These are phyloP conservation scores for Nemotelus nigrinus DNA, from an alignment of 2,888 invertebrate genomes.

Conservation along the genomic window DNA sequence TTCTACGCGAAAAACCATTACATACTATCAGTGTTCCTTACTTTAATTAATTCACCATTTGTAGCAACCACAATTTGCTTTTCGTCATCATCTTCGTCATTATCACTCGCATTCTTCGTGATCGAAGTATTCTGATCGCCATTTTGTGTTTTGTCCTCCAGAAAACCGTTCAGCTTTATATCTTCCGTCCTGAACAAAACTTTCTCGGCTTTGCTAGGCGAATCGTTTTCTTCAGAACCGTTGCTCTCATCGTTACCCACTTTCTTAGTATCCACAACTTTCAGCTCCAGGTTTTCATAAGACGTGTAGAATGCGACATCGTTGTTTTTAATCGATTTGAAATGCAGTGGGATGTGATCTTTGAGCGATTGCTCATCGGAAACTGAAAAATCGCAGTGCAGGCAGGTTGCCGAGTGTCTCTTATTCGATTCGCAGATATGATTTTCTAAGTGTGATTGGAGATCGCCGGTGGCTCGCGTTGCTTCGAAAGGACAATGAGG, in stretches of 20 bases:
- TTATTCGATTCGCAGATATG: slow-evolving; percentile 73
- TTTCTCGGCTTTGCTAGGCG: background rate
- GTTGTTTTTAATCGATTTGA: slow-evolving; percentile 64
- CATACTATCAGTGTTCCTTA: slow-evolving; percentile 21
- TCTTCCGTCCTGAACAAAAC: slow-evolving; percentile 6
- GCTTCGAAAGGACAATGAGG: slow-evolving; percentile 84
- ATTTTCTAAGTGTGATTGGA: slow-evolving; percentile 79
- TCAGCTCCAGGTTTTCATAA: slow-evolving; percentile 62
- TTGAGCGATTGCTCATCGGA: slow-evolving; percentile 77
- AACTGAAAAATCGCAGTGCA: slow-evolving; percentile 84
- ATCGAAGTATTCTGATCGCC: too few relatives aligned
- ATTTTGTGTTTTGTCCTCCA: background rate
- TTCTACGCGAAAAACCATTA: background rate
- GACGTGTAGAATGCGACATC: slow-evolving; percentile 62
- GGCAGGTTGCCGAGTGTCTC: slow-evolving; percentile 74
- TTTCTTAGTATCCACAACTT: slow-evolving; percentile 55
- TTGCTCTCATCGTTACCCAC: background rate
- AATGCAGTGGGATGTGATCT: slow-evolving; percentile 84
- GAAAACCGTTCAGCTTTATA: slow-evolving; percentile 5
- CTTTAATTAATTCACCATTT: slow-evolving; percentile 47
- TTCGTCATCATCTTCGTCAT: slow-evolving; percentile 9
- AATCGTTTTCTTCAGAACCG: background rate
- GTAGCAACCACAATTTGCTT: slow-evolving; percentile 43
- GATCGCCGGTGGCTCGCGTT: slow-evolving; percentile 73
- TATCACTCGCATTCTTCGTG: background rate